Evolutionary conservation across 2,113 vertebrate species (phyloP).

Genomic region (Theropithecus gelada): DNA sequence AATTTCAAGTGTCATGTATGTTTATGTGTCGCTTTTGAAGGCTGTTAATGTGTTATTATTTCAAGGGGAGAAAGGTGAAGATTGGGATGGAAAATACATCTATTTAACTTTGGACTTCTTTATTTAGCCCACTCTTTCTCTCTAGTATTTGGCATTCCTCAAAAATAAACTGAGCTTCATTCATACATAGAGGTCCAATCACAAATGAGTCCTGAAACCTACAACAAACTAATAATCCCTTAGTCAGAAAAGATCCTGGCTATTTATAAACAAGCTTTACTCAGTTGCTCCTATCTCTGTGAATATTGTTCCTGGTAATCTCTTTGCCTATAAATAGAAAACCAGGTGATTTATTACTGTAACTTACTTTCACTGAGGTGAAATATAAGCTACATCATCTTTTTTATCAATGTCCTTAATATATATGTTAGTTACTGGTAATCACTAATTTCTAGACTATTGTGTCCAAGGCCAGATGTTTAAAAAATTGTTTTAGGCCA

Average conservation of each 20-base stretch:
- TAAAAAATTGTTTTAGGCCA: no score
- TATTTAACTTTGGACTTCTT: conserved; percentile 1
- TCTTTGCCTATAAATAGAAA: conserved; percentile 23
- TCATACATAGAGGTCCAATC: not conserved
- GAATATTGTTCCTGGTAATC: not conserved
- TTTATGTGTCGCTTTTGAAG: not conserved
- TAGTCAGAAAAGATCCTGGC: conserved; percentile 19
- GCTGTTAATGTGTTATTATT: not conserved
- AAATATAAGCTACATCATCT: not conserved
- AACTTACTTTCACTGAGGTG: not conserved
- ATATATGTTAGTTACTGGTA: not conserved
- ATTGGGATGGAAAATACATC: not conserved
- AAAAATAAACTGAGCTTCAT: conserved; percentile 31
- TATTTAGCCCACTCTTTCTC: not conserved
- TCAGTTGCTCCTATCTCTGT: not conserved
- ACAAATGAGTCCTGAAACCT: conserved; percentile 25
- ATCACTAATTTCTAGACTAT: conserved; percentile 20
- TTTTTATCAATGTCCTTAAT: conserved; percentile 14
- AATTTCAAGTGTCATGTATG: not conserved
- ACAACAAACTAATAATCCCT: not conserved
- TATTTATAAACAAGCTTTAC: not conserved
- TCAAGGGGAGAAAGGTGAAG: not conserved
- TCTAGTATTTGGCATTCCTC: not conserved
- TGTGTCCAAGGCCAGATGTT: conserved; percentile 33
- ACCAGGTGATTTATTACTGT: not conserved